These are phyloP conservation scores for Cyprinodon diabolis DNA, from an alignment of 2,797 vertebrate genomes.

Conservation along the genomic window DNA sequence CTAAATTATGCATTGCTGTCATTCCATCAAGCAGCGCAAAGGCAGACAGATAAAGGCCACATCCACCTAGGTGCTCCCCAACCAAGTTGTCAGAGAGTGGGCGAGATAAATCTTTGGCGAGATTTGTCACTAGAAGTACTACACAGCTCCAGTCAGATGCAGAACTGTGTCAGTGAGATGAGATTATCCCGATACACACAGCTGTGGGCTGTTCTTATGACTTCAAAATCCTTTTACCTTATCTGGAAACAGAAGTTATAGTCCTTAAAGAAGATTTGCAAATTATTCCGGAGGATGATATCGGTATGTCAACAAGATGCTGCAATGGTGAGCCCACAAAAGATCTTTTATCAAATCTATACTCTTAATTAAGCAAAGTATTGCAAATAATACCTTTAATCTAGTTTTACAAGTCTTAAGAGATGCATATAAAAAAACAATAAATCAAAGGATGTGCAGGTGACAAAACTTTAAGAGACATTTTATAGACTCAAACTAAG, in stretches of 20 bases:
- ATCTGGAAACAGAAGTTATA: conserved; percentile 31
- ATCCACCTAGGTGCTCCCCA: conserved; percentile 75
- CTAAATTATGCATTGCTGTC: conserved; percentile 83
- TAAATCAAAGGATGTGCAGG: neutral
- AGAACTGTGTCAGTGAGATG: conserved; percentile 62
- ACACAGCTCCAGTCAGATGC: conserved; percentile 62
- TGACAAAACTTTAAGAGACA: neutral
- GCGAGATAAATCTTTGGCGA: conserved; percentile 71
- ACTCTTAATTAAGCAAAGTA: neutral
- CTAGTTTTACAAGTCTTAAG: neutral
- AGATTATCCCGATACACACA: conserved; percentile 61
- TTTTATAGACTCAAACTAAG: neutral
- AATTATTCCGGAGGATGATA: conserved; percentile 11
- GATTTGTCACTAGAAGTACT: conserved; percentile 70
- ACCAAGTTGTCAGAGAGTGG: conserved; percentile 68
- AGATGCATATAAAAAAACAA: neutral
- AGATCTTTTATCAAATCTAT: neutral
- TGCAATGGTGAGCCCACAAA: neutral
- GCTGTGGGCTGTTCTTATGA: conserved; percentile 55
- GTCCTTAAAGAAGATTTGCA: conserved; percentile 9
- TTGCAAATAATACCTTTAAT: neutral
- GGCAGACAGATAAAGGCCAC: conserved; percentile 74
- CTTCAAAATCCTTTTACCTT: conserved; percentile 46
- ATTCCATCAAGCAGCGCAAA: conserved; percentile 76
- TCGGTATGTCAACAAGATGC: conserved; percentile 7